Conservation (phyloP, 1,140 invertebrate genomes). For the Saccostrea cuccullata region DNA sequence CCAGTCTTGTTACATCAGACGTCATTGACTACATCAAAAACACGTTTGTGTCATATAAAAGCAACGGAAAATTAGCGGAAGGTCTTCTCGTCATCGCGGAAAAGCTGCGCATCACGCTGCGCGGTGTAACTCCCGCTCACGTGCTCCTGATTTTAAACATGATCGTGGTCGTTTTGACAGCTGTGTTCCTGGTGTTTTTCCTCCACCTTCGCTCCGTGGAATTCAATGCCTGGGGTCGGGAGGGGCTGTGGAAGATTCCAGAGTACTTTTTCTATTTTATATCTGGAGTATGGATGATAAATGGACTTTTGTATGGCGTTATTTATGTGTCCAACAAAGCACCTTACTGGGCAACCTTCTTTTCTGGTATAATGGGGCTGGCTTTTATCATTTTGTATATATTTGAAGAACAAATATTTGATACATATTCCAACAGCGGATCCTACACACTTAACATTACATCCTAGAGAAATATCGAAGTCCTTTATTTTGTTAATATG, state of each 20-base stretch:
- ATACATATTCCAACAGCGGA: slow-evolving; percentile 43
- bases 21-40: slow-evolving; percentile 42
- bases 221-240: slow-evolving; percentile 51
- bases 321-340: slow-evolving; percentile 52
- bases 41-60: slow-evolving; percentile 50
- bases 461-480: background rate
- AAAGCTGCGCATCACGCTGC: slow-evolving; percentile 46
- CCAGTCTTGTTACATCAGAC: slow-evolving; percentile 38
- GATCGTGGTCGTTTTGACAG: slow-evolving; percentile 18
- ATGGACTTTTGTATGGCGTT: slow-evolving; percentile 48
- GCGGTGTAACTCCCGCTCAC: slow-evolving; percentile 52
- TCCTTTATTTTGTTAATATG: no score
- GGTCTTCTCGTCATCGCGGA: slow-evolving; percentile 52
- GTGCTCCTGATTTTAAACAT: slow-evolving; percentile 53
- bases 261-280: slow-evolving; percentile 47
- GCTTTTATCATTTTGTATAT: slow-evolving; percentile 45
- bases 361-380: slow-evolving; percentile 37
- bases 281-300: slow-evolving; percentile 53
- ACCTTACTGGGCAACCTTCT: slow-evolving; percentile 49
- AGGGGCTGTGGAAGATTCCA: slow-evolving; percentile 49
- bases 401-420: slow-evolving; percentile 49
- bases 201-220: slow-evolving; percentile 51
- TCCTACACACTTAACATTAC: slow-evolving; percentile 38
- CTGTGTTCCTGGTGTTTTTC: slow-evolving; percentile 46
- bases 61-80: slow-evolving; percentile 44